Evolutionary conservation across 2,113 vertebrate genomes (phyloP).

Genomic region (Ceratotherium simum): DNA sequence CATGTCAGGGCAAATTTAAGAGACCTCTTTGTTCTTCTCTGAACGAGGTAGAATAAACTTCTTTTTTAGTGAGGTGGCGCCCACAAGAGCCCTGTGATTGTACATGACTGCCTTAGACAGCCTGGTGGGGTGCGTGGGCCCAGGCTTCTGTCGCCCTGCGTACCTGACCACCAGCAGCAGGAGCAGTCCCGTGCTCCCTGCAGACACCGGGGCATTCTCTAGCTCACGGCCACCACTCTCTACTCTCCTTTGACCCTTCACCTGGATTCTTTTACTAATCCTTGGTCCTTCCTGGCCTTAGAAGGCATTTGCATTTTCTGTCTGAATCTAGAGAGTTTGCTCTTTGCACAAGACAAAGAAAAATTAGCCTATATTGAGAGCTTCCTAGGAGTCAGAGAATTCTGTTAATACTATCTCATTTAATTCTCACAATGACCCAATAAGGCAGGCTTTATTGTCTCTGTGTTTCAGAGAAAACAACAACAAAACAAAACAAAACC

Average conservation of each 20-base stretch:
- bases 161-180: too few relatives aligned
- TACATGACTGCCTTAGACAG: neutral
- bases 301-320: neutral
- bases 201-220: too few relatives aligned
- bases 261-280: neutral
- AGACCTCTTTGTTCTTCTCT: neutral
- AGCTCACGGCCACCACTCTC: neutral
- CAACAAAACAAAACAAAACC: neutral
- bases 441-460: neutral
- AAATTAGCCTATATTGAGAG: neutral
- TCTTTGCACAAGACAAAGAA: neutral
- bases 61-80: too few relatives aligned
- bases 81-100: accelerated
- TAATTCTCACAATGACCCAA: neutral
- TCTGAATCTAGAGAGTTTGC: neutral
- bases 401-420: neutral
- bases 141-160: accelerated
- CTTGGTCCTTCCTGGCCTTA: neutral
- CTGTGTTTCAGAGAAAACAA: neutral
- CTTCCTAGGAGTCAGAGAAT: neutral
- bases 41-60: neutral
- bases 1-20: neutral
- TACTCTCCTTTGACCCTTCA: neutral
- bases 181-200: neutral
- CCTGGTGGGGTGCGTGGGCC: neutral